Evolutionary conservation across 53 echinoderm and acorn worm species (phyloP).

Genomic region (Actinopyga echinites): DNA sequence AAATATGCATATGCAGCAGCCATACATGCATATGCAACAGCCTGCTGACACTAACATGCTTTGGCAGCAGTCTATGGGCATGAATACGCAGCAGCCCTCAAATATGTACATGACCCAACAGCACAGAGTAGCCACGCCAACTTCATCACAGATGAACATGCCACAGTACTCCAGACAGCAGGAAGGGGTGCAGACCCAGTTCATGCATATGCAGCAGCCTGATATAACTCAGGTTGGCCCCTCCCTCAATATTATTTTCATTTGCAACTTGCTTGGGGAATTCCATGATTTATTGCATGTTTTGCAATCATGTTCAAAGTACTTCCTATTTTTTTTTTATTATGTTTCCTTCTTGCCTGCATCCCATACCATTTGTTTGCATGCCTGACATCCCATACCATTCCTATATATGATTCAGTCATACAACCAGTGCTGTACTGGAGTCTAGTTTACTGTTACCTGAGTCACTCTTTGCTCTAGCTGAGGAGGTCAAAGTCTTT

Average conservation of each 20-base stretch:
- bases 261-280: too few species aligned
- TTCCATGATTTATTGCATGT: too few species aligned
- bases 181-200: background rate
- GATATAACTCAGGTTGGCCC: conserved; percentile 27
- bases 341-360: too few species aligned
- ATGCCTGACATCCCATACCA: too few species aligned
- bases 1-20: conserved; percentile 29
- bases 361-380: too few species aligned
- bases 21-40: conserved; percentile 28
- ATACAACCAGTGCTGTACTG: too few species aligned
- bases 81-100: background rate
- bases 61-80: background rate
- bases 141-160: conserved; percentile 1
- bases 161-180: conserved; percentile 7
- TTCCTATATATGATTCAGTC: too few species aligned
- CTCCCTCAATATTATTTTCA: background rate
- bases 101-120: conserved; percentile 4
- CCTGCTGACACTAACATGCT: background rate
- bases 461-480: too few species aligned
- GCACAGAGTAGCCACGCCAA: background rate
- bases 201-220: conserved; percentile 25
- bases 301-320: too few species aligned
- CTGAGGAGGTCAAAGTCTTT: too few species aligned
- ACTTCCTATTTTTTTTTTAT: too few species aligned
- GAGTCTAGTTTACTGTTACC: too few species aligned